Evolutionary conservation across 2,797 vertebrate species (phyloP), one percentile per base, ranked within the genome.

Genomic region (Channa striata): DNA sequence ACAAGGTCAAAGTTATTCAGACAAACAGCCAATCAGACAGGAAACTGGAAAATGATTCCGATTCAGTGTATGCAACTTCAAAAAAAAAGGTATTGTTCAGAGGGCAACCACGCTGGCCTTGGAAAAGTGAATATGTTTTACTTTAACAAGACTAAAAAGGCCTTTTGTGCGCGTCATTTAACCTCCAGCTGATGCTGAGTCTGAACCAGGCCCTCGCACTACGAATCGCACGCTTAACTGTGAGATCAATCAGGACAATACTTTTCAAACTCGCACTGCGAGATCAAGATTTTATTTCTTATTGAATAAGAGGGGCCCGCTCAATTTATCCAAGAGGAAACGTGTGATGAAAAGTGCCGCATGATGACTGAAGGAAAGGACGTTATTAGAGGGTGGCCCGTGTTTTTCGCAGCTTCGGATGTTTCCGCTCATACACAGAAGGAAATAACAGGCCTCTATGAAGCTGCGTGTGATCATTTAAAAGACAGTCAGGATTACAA

Each of bases 101-200:
- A 56, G 16, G 42, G 42, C 33, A 20, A 57, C 13, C 66, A 40
- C 21, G 8, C 36, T 53, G 46, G 49, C 58, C 11, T 14, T 16
- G 42, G 23, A 51, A 57, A 20, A 60, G 30, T 60, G 43, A 51
- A 70, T 72, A 20, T 40, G 21, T 53, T 58, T 58, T n/a, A 59
- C 17, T 42, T 23, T 17, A 10, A 10, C 17, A 7, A 49, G 63
- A n/a, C 58, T 37, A 34, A 37, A 11, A 60, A 72, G 19, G 47
- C 51, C 59, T 16, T 17, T 25, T 64, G 48, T 63, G 46, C 74
- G 43, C 59, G n/a, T n/a, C 57, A 69, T 78, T 86, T 69, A 71
- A 71, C 72, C 68, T 67, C 54, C 57, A 63, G 59, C 56, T 59
- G 61, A 59, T 70, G 61, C 57, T 33, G 13, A 50, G 34, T 67